A percentile compares a stretch with the other conserved stretches of the same genome.
Conservation (phyloP, 2,113 vertebrate genomes). For the Chloroceryle aenea region DNA sequence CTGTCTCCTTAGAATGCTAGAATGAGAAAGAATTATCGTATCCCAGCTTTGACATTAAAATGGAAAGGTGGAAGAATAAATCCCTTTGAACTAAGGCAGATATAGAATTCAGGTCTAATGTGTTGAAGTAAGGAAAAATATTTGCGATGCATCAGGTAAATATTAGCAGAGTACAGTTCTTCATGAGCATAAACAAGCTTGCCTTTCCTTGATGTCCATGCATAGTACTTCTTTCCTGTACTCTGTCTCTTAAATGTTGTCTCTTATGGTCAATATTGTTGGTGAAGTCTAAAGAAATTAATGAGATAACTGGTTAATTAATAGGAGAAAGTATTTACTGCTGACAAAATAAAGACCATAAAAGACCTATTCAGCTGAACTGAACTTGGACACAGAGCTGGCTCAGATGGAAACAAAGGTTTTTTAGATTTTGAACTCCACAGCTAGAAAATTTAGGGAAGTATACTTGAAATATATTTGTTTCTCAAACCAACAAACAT, state of each 20-base stretch:
- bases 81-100: neutral
- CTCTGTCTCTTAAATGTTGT: neutral
- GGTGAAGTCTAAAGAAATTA: neutral
- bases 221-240: neutral
- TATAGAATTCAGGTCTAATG: neutral
- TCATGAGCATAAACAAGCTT: accelerated
- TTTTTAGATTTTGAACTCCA: neutral
- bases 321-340: neutral
- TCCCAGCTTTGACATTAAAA: neutral
- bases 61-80: neutral
- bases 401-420: neutral
- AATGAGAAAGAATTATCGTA: neutral
- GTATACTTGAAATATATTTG: neutral
- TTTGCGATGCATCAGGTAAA: neutral
- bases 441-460: neutral
- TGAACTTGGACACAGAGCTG: neutral
- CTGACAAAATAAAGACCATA: neutral
- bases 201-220: neutral
- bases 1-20: neutral
- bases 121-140: neutral
- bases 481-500: neutral
- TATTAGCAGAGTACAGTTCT: neutral
- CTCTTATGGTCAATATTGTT: neutral
- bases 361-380: neutral
- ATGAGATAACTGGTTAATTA: neutral